Conservation (phyloP, 2,888 invertebrate genomes). For the Villa cingulata region DNA sequence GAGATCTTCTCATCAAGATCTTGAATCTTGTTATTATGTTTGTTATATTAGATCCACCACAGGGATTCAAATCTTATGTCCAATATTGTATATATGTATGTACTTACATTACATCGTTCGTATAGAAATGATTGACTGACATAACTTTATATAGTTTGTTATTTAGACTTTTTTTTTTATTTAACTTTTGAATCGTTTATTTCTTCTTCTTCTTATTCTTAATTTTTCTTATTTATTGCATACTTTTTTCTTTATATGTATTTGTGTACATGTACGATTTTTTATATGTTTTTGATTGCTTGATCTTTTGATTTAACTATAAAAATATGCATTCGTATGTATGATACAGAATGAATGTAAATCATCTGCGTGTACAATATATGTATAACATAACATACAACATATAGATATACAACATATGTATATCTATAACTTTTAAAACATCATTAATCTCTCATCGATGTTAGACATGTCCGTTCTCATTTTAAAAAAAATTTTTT, state of each 20-base stretch:
- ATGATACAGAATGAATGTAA: not conserved
- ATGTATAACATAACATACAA: not conserved
- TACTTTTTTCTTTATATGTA: not conserved
- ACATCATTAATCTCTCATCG: conserved; percentile 9
- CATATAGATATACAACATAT: not conserved
- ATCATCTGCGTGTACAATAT: not conserved
- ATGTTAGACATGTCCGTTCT: conserved; percentile 7
- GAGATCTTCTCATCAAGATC: not conserved
- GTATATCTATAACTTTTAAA: not conserved
- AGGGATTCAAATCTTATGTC: not conserved
- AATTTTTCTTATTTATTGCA: too few relatives aligned
- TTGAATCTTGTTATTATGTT: not conserved
- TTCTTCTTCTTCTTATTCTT: too few relatives aligned
- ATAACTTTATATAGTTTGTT: not conserved
- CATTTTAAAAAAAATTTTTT: conserved; percentile 1
- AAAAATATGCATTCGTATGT: too few relatives aligned
- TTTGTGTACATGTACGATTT: not conserved
- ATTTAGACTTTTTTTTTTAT: not conserved
- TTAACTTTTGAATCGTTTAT: not conserved
- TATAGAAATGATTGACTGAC: not conserved
- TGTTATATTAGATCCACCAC: not conserved
- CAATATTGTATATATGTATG: too few relatives aligned
- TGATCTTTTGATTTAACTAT: not conserved
- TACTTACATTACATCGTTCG: too few relatives aligned
- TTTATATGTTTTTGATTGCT: not conserved